Conservation (phyloP, 1,140 invertebrate genomes). For the Pararge aegeria region DNA sequence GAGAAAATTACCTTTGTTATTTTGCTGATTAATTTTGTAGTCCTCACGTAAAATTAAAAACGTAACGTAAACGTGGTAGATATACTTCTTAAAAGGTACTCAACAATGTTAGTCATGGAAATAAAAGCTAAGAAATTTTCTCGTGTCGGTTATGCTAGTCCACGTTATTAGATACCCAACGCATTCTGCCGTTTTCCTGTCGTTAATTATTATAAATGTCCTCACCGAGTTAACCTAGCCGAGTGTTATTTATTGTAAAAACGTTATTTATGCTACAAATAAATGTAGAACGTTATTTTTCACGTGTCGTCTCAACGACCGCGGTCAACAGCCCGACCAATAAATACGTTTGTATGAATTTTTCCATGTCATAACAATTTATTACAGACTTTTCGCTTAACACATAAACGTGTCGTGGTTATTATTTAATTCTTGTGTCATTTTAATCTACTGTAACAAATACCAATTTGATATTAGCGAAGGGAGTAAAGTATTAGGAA, state of each 20-base stretch:
- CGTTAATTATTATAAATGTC: slow-evolving; percentile 31
- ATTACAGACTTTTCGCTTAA: neutral
- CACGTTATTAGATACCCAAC: no score
- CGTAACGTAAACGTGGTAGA: no score
- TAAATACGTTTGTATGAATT: slow-evolving; percentile 21
- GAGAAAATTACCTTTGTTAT: no score
- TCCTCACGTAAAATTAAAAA: no score
- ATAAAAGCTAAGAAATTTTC: no score
- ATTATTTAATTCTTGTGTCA: slow-evolving; percentile 2
- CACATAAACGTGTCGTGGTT: neutral
- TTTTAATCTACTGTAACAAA: neutral
- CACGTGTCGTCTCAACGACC: slow-evolving; percentile 29
- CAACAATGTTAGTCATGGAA: no score
- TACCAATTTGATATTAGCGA: neutral
- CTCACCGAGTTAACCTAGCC: slow-evolving; percentile 22
- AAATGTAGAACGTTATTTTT: slow-evolving; percentile 38
- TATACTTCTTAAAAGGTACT: no score
- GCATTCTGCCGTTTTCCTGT: slow-evolving; percentile 29
- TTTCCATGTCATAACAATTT: slow-evolving; percentile 5
- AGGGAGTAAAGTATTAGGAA: no score
- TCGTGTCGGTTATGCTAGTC: no score
- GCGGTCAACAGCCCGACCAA: slow-evolving; percentile 29
- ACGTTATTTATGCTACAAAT: slow-evolving; percentile 37
- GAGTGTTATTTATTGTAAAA: slow-evolving; percentile 34
- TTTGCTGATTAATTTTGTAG: no score